Conservation (phyloP, 2,888 invertebrate genomes). For the Leptura quadrifasciata region DNA sequence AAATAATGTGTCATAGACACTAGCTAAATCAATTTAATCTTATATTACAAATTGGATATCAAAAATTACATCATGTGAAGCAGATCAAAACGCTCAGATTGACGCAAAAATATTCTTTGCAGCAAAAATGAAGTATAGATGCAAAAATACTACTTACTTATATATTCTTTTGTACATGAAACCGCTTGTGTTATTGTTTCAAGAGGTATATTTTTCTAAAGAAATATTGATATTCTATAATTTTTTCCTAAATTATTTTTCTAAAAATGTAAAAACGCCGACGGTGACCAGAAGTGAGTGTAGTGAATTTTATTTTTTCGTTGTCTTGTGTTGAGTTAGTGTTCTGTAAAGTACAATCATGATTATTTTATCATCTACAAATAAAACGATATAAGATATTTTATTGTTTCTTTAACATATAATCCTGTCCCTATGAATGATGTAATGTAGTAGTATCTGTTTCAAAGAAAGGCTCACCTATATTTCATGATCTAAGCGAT, state of each 20-base stretch:
- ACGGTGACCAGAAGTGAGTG: neutral
- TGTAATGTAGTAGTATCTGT: too few species aligned
- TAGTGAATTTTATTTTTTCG: neutral
- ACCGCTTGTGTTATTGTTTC: neutral
- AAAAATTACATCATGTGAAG: neutral
- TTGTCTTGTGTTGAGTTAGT: neutral
- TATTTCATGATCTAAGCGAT: too few species aligned
- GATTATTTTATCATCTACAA: neutral
- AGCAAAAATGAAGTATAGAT: neutral
- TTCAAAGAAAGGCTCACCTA: too few species aligned
- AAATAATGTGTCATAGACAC: too few species aligned
- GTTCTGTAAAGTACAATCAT: neutral
- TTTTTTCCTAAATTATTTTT: neutral
- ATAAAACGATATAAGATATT: neutral
- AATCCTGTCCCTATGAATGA: neutral
- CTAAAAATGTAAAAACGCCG: neutral
- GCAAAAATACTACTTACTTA: neutral
- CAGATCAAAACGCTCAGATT: neutral
- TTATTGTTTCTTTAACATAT: neutral
- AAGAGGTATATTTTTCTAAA: constrained; percentile 7
- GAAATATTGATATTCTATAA: neutral
- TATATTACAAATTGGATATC: too few species aligned
- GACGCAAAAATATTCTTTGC: neutral
- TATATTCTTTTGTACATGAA: neutral
- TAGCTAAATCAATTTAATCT: too few species aligned